These are phyloP conservation scores for Heliconius charithonia DNA, from an alignment of 2,888 invertebrate genomes.

Conservation along the genomic window DNA sequence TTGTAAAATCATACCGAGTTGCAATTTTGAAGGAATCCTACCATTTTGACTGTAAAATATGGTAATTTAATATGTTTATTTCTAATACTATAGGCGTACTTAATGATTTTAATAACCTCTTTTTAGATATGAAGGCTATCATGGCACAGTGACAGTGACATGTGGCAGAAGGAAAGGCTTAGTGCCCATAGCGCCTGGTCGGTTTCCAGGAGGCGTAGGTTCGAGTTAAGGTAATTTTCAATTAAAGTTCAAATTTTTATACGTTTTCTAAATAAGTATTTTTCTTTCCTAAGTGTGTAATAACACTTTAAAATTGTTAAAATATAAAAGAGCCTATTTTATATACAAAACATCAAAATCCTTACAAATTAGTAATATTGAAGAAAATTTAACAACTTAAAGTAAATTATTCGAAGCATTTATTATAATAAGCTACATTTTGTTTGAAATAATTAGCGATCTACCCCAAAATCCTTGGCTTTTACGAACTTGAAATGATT, in stretches of 20 bases:
- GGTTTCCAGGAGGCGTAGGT: too few species aligned
- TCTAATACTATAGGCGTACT: neutral
- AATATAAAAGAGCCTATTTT: neutral
- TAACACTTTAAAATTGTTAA: too few species aligned
- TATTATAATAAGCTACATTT: neutral
- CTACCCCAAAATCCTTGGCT: constrained; percentile 5
- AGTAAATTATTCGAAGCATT: constrained; percentile 3
- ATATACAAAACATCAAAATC: neutral
- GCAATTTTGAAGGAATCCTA: constrained; percentile 14
- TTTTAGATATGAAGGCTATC: neutral
- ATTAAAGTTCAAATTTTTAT: too few species aligned
- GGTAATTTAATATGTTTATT: constrained; percentile 15
- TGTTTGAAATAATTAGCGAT: constrained; percentile 8
- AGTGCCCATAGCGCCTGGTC: too few species aligned
- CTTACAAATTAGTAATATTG: neutral
- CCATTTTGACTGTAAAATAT: constrained; percentile 28
- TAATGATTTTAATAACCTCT: neutral
- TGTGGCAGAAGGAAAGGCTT: too few species aligned
- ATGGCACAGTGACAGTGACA: too few species aligned
- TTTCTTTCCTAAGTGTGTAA: too few species aligned
- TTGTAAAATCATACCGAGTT: constrained; percentile 34
- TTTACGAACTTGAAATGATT: constrained; percentile 17
- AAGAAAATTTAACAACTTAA: neutral
- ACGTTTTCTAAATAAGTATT: too few species aligned
- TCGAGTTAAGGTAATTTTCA: too few species aligned